These are phyloP conservation scores for Phocides pigmalion DNA, from an alignment of 1,140 invertebrate genomes.

Conservation along the genomic window DNA sequence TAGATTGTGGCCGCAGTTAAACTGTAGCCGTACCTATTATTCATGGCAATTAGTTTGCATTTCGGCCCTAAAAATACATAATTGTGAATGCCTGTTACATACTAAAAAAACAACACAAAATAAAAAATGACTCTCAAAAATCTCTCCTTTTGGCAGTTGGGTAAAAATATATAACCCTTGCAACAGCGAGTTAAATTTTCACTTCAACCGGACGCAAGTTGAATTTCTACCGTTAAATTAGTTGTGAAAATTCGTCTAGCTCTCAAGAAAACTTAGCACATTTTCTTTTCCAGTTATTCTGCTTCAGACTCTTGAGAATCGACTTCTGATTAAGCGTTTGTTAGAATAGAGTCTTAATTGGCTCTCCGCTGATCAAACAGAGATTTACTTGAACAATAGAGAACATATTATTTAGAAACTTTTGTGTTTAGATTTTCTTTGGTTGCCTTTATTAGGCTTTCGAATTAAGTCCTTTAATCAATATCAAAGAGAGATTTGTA, in stretches of 20 bases:
- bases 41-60: too few species aligned
- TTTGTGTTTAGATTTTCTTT: conserved; percentile 14
- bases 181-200: not conserved
- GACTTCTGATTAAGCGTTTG: conserved; percentile 26
- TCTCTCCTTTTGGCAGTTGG: too few species aligned
- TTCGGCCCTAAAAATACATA: too few species aligned
- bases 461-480: conserved; percentile 3
- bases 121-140: too few species aligned
- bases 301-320: conserved; percentile 23
- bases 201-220: not conserved
- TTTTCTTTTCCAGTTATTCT: conserved; percentile 23
- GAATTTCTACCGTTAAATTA: conserved; percentile 7
- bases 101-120: too few species aligned
- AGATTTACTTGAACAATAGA: conserved; percentile 17
- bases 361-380: conserved; percentile 25
- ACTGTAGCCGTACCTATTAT: too few species aligned
- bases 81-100: too few species aligned
- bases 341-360: conserved; percentile 25
- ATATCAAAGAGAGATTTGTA: not conserved
- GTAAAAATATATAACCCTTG: too few species aligned
- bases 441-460: conserved; percentile 5
- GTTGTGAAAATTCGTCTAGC: conserved; percentile 11
- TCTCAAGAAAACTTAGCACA: conserved; percentile 25
- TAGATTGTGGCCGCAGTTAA: too few species aligned
- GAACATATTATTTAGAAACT: conserved; percentile 5